phyloP scores from a whole-genome alignment of 2,888 invertebrate species.

The Drosophila gaucha region DNA sequence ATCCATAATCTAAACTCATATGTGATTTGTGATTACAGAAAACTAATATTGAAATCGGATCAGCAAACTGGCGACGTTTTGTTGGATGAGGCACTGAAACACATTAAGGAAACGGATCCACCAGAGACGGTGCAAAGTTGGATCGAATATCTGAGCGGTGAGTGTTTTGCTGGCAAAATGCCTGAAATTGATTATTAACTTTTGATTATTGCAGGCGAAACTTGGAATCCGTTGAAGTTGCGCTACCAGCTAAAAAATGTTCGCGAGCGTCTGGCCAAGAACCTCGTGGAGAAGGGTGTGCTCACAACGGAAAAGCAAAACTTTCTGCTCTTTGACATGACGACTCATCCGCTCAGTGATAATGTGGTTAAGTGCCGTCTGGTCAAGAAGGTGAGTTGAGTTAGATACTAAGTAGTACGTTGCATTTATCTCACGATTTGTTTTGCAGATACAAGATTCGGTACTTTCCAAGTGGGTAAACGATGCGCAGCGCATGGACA shows the following conservation, averaged over 20 bases:
- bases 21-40: conserved; percentile 84
- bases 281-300: conserved; percentile 99
- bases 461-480: conserved; percentile 98
- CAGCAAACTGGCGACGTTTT: conserved; percentile 98
- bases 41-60: conserved; percentile 92
- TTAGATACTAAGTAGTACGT: background rate
- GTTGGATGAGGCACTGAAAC: conserved; percentile 97
- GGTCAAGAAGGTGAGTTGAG: conserved; percentile 92
- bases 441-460: conserved; percentile 95
- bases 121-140: conserved; percentile 99
- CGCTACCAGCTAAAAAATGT: conserved; percentile 99
- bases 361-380: conserved; percentile 97
- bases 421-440: conserved; percentile 32
- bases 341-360: conserved; percentile 99
- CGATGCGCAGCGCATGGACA: conserved; percentile 98
- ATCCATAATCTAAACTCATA: background rate
- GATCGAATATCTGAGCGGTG: conserved; percentile 99
- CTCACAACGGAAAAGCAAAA: conserved; percentile 99
- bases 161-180: background rate
- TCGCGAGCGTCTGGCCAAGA: conserved; percentile 98
- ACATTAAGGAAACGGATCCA: conserved; percentile 99
- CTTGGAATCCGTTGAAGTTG: conserved; percentile 99
- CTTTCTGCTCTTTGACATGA: conserved; percentile 99
- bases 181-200: background rate
- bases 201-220: conserved; percentile 89